phyloP scores from a whole-genome alignment of 2,113 vertebrate genomes.

The Alligator sinensis region DNA sequence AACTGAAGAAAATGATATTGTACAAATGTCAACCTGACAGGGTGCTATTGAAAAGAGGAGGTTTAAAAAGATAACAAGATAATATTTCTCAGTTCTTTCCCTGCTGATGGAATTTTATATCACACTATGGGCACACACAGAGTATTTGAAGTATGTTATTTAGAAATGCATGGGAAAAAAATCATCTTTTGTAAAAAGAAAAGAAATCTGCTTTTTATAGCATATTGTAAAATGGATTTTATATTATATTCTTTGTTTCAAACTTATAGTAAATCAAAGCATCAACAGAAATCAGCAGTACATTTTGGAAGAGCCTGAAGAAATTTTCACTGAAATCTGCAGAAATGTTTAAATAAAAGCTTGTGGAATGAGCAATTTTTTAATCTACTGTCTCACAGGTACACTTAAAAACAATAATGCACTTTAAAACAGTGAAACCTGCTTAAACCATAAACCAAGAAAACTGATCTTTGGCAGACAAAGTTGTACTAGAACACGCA shows the following conservation, averaged over 20 bases:
- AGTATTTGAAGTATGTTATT: neutral
- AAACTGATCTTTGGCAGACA: neutral
- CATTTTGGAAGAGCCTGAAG: neutral
- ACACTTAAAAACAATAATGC: neutral
- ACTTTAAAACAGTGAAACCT: neutral
- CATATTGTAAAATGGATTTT: neutral
- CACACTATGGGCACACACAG: neutral
- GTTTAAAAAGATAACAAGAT: neutral
- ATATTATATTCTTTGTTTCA: neutral
- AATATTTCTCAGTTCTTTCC: neutral
- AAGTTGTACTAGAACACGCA: rapidly evolving
- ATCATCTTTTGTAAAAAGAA: neutral
- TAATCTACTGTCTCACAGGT: neutral
- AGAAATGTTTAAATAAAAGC: neutral
- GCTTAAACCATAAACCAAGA: neutral
- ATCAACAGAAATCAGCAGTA: neutral
- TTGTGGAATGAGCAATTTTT: constrained; percentile 19
- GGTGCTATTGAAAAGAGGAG: neutral
- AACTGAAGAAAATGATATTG: neutral
- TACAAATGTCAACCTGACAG: constrained; percentile 10
- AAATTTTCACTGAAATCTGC: neutral
- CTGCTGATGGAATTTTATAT: neutral
- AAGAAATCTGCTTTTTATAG: neutral
- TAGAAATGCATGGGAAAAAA: neutral
- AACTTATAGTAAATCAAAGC: neutral